Conservation (phyloP, 2,113 vertebrate species). For the Oxyura jamaicensis region DNA sequence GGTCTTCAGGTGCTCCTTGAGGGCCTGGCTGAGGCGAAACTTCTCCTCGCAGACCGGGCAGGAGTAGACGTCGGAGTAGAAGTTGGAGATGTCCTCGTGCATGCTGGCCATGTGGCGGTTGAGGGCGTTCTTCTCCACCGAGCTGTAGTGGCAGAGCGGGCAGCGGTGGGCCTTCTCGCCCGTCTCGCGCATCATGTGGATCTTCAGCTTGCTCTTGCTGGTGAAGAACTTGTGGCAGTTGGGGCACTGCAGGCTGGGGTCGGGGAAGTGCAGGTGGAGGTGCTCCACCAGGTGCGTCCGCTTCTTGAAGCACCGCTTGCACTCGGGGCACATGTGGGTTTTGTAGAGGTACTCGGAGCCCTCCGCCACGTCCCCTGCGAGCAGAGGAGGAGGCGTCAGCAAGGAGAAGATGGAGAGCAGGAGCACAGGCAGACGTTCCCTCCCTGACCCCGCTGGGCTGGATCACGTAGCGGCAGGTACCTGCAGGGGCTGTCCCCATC, state of each 20-base stretch:
- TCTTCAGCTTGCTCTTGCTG: slow-evolving; percentile 94
- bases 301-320: slow-evolving; percentile 95
- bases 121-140: slow-evolving; percentile 90
- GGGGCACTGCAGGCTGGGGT: slow-evolving; percentile 92
- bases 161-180: slow-evolving; percentile 89
- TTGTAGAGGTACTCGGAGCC: slow-evolving; percentile 86
- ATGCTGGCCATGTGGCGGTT: slow-evolving; percentile 89
- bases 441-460: background rate
- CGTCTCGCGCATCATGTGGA: slow-evolving; percentile 89
- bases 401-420: background rate
- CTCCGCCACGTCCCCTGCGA: slow-evolving; percentile 74
- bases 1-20: slow-evolving; percentile 93
- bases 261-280: slow-evolving; percentile 91
- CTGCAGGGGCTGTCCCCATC: background rate
- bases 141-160: slow-evolving; percentile 88
- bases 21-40: slow-evolving; percentile 87
- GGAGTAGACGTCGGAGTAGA: slow-evolving; percentile 77
- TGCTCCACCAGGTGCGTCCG: slow-evolving; percentile 93
- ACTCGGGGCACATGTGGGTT: slow-evolving; percentile 93
- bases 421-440: background rate
- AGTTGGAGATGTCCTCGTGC: slow-evolving; percentile 82
- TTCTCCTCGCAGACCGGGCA: slow-evolving; percentile 88
- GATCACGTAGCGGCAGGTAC: background rate
- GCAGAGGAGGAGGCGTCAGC: background rate
- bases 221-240: slow-evolving; percentile 93